Evolutionary conservation across 2,113 vertebrate species (phyloP), one percentile per base, ranked within the genome.

Genomic region (Suricata suricatta): DNA sequence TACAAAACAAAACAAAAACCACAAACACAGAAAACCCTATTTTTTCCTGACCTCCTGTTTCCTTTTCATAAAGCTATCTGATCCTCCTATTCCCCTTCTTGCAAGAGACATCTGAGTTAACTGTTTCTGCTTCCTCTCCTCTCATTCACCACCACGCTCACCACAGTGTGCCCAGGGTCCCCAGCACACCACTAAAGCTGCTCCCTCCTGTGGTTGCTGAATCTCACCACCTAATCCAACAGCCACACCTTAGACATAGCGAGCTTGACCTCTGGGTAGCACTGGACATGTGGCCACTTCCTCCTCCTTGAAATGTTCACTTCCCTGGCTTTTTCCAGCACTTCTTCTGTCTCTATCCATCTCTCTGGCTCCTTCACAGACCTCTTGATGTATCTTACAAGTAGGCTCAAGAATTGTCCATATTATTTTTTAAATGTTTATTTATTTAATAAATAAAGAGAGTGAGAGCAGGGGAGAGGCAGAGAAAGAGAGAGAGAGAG

Each of bases 161-260:
- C 33, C 44, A 41, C n/a, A 5, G 0, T 3, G 5, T 17, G 72
- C 23, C 27, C 2, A 10, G 60, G 17, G 2, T 11, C 15, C n/a
- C 88, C 31, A 1, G 4, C 50, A 29, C 9, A 16, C 31, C 13
- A 2, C 63, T 31, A 2, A 27, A 29, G 25, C 38, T 0, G 3
- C 41, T 27, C 25, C 38, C 31, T 64, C 19, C 27, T 1, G 3
- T 1, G 44, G 25, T 19, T 29, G 69, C 80, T 8, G 82, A 41
- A 11, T 52, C 86, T 76, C 7, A 57, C 27, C 13, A 7, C 33
- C 41, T 15, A 74, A 13, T 63, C 68, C 44, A 29, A 16, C 1
- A 13, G n/a, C 27, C 25, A 1, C 5, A 27, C 80, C 91, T 68
- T 74, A 41, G 72, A 33, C 6, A 0, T 13, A 7, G 29, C 21